These are phyloP conservation scores for Ophonus ardosiacus DNA, from an alignment of 2,888 invertebrate species.

Conservation along the genomic window DNA sequence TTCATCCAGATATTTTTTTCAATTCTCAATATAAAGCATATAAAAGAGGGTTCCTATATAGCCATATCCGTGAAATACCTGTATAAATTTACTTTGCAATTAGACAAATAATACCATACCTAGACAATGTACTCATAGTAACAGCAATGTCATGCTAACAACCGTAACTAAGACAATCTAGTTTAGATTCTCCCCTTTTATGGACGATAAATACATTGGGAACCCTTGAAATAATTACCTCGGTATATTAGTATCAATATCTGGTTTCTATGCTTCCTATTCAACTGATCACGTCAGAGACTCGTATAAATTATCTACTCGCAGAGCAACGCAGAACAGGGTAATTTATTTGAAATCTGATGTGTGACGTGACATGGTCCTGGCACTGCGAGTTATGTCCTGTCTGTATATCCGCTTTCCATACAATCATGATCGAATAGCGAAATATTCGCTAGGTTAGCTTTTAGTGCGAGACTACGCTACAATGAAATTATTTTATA, in stretches of 20 bases:
- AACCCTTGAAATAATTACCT: not conserved
- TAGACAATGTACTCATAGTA: no score
- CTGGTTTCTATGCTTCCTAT: not conserved
- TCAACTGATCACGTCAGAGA: not conserved
- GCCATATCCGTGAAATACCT: no score
- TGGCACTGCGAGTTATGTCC: slow-evolving; percentile 10
- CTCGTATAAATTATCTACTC: slow-evolving; percentile 6
- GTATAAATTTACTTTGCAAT: no score
- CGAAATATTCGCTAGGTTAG: slow-evolving; percentile 11
- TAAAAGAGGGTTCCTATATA: no score
- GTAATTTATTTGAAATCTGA: slow-evolving; percentile 34
- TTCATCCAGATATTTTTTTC: no score
- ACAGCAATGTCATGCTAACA: no score
- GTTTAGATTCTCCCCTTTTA: no score
- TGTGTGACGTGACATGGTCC: not conserved
- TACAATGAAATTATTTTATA: slow-evolving; percentile 42
- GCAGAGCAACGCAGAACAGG: not conserved
- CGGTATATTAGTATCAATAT: slow-evolving; percentile 19
- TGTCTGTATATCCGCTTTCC: not conserved
- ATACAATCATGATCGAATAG: not conserved
- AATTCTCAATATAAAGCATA: no score
- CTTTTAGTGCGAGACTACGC: not conserved
- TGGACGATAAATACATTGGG: no score
- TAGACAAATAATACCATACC: no score
- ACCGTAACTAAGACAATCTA: no score